Evolutionary conservation across 2,113 vertebrate species (phyloP).

Genomic region (Saiga tatarica): DNA sequence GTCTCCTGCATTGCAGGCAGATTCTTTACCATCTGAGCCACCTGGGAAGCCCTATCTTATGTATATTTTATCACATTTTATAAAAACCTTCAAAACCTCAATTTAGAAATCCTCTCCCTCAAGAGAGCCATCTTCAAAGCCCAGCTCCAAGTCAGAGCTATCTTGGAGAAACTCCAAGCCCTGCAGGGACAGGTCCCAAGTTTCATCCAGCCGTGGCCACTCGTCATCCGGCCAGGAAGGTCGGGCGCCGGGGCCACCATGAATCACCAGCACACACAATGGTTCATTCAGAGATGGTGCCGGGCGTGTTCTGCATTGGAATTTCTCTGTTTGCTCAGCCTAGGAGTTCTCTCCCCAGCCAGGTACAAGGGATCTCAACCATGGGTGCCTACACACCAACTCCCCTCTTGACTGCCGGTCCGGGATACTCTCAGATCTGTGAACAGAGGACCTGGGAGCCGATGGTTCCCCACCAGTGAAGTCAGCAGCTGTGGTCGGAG

Average conservation of each 20-base stretch:
- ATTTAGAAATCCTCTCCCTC: neutral
- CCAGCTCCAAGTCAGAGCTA: neutral
- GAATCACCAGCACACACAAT: neutral
- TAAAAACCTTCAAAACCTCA: neutral
- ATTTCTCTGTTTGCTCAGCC: neutral
- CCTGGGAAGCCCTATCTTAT: neutral
- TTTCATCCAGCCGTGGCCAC: too few relatives aligned
- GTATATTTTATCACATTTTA: neutral
- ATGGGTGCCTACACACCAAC: too few relatives aligned
- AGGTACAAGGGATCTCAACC: neutral
- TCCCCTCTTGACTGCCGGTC: rapidly evolving
- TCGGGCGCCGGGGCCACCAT: neutral
- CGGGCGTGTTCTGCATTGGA: rapidly evolving
- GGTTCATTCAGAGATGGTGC: neutral
- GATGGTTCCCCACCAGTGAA: neutral
- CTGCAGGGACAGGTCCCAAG: rapidly evolving
- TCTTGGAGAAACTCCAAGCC: neutral
- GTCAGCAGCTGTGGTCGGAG: neutral
- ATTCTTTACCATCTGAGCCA: neutral
- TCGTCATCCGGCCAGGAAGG: neutral
- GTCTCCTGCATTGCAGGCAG: neutral
- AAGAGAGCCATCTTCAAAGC: neutral
- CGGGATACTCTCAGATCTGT: neutral
- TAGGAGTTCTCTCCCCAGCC: neutral
- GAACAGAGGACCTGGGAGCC: neutral